phyloP scores from a whole-genome alignment of 2,888 invertebrate species.

The Iphiclides podalirius region DNA sequence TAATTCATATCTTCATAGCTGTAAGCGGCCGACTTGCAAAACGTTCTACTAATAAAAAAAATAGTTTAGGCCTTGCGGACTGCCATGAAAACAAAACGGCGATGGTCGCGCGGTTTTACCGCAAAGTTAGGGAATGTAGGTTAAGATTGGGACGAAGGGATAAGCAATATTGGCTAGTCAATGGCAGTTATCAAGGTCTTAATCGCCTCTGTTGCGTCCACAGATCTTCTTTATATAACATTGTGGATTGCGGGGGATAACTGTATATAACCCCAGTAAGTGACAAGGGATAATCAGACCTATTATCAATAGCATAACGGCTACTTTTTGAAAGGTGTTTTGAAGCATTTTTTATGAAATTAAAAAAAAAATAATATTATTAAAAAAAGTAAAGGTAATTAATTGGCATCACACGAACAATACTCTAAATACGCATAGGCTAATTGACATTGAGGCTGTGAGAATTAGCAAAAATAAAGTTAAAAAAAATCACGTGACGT shows the following conservation, averaged over 20 bases:
- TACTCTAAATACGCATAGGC: conserved; percentile 79
- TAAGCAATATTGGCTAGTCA: conserved; percentile 18
- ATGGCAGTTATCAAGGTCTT: conserved; percentile 37
- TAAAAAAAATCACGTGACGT: conserved; percentile 61
- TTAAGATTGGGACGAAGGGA: conserved; percentile 9
- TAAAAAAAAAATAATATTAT: conserved; percentile 37
- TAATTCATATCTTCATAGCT: conserved; percentile 77
- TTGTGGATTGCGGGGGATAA: conserved; percentile 32
- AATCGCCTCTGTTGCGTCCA: conserved; percentile 42
- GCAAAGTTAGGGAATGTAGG: conserved; percentile 7
- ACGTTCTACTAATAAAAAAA: conserved; percentile 59
- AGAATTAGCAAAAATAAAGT: conserved; percentile 74
- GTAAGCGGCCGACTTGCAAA: conserved; percentile 65
- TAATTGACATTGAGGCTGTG: conserved; percentile 80
- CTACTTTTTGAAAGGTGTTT: conserved; percentile 78
- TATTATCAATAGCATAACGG: conserved; percentile 73
- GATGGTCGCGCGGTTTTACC: not conserved
- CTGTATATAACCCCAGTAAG: conserved; percentile 58
- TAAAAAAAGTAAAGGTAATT: conserved; percentile 61
- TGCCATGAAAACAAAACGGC: conserved; percentile 21
- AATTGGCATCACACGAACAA: conserved; percentile 79
- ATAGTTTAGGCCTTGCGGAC: conserved; percentile 37
- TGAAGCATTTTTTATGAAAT: conserved; percentile 72
- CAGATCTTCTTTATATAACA: conserved; percentile 51
- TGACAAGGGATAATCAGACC: conserved; percentile 67